A percentile compares a stretch with the other conserved stretches of the same genome.
phyloP scores from a whole-genome alignment of 53 echinoderm and acorn worm species.

The Apostichopus leukothele region DNA sequence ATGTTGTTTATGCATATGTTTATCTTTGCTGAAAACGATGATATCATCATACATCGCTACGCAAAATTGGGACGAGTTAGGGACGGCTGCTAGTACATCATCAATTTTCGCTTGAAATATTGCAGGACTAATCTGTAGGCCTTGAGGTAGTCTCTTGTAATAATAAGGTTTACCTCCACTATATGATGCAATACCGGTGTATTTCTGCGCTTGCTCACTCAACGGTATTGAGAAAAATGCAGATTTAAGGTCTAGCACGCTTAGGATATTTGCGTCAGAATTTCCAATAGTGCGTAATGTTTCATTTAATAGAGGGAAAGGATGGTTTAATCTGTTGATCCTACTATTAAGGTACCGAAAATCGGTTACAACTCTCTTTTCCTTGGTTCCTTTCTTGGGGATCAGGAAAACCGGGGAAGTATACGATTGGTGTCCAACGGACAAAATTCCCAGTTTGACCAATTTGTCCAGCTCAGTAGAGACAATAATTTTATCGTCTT shows the following conservation, averaged over 20 bases:
- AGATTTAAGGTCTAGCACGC: slow-evolving; percentile 44
- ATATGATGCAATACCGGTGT: slow-evolving; percentile 62
- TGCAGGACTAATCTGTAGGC: slow-evolving; percentile 44
- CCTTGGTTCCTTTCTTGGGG: slow-evolving; percentile 48
- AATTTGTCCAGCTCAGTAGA: slow-evolving; percentile 46
- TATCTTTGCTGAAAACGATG: neutral
- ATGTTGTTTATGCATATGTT: neutral
- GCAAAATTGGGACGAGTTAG: slow-evolving; percentile 46
- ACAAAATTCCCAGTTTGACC: slow-evolving; percentile 57
- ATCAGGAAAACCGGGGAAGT: slow-evolving; percentile 58
- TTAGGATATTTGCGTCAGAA: slow-evolving; percentile 51
- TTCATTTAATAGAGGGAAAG: slow-evolving; percentile 53
- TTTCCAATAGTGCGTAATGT: slow-evolving; percentile 51
- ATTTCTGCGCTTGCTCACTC: slow-evolving; percentile 45
- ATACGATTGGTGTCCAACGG: slow-evolving; percentile 57
- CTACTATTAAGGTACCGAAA: slow-evolving; percentile 56
- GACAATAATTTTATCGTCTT: slow-evolving; percentile 41
- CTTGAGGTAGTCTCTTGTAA: slow-evolving; percentile 59
- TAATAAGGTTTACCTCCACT: slow-evolving; percentile 59
- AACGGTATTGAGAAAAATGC: neutral
- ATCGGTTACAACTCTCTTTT: slow-evolving; percentile 66
- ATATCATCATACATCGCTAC: slow-evolving; percentile 56
- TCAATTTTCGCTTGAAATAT: slow-evolving; percentile 54
- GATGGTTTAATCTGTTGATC: slow-evolving; percentile 49
- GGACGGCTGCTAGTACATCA: neutral